These are phyloP conservation scores for Leptura quadrifasciata DNA, from an alignment of 2,888 invertebrate species.

Conservation along the genomic window DNA sequence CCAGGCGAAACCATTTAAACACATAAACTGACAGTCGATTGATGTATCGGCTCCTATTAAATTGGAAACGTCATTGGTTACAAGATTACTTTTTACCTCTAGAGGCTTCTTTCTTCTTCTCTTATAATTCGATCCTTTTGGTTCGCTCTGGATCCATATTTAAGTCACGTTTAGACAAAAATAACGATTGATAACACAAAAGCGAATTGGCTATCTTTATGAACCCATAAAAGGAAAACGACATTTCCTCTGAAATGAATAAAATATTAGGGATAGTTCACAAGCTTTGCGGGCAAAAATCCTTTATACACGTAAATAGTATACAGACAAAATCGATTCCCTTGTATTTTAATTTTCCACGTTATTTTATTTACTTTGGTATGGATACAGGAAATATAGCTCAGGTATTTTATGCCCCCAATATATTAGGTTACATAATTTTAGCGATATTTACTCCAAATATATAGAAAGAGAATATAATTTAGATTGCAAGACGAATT, in stretches of 20 bases:
- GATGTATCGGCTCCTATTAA: conserved; percentile 60
- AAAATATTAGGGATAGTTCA: conserved; percentile 58
- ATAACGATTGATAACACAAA: conserved; percentile 69
- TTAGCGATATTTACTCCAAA: not conserved
- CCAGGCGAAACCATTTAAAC: conserved; percentile 30
- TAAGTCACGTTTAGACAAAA: conserved; percentile 67
- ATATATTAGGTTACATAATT: not conserved
- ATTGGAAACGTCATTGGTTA: conserved; percentile 60
- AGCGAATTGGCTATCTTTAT: conserved; percentile 65
- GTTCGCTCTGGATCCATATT: conserved; percentile 56
- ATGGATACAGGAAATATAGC: not conserved
- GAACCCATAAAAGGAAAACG: conserved; percentile 64
- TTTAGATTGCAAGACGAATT: no score
- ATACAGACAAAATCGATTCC: not conserved
- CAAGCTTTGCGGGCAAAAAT: conserved; percentile 6
- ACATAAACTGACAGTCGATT: conserved; percentile 50
- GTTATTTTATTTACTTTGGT: not conserved
- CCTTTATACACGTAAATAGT: conserved; percentile 20
- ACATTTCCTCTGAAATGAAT: conserved; percentile 62
- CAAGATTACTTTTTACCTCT: conserved; percentile 57
- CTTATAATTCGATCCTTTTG: conserved; percentile 47
- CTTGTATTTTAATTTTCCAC: not conserved
- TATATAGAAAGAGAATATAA: not conserved
- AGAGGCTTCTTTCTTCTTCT: conserved; percentile 47
- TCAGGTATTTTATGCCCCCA: not conserved